A percentile compares a stretch with the other conserved stretches of the same genome.
Evolutionary conservation across 1,140 invertebrate species (phyloP).

Genomic region (Drosophila tropicalis): DNA sequence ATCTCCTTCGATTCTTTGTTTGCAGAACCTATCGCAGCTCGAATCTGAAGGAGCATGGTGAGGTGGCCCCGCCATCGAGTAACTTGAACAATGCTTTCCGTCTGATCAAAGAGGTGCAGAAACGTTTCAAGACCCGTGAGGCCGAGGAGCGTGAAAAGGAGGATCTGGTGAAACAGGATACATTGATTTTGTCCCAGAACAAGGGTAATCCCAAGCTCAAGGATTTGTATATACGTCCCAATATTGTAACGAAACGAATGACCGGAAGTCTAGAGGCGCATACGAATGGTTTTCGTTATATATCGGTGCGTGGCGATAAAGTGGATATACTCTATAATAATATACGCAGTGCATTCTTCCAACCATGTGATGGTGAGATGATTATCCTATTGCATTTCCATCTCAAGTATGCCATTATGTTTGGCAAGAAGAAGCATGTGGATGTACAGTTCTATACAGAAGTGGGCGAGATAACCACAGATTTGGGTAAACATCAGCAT

Average conservation of each 20-base stretch:
- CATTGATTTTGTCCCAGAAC: constrained; percentile 96
- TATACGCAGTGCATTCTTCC: constrained; percentile 99
- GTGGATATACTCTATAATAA: constrained; percentile 99
- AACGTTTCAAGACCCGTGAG: constrained; percentile 98
- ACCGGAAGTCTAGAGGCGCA: constrained; percentile 97
- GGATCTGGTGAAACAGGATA: constrained; percentile 99
- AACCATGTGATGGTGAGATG: constrained; percentile 99
- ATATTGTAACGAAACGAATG: constrained; percentile 99
- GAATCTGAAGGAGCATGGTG: constrained; percentile 98
- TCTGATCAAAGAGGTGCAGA: constrained; percentile 99
- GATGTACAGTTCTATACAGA: constrained; percentile 99
- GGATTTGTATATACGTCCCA: constrained; percentile 99
- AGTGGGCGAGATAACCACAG: constrained; percentile 99
- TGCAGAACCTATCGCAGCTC: constrained; percentile 98
- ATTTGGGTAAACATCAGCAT: constrained; percentile 99
- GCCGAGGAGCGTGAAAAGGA: constrained; percentile 99
- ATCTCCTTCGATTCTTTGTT: constrained; percentile 18
- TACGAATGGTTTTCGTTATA: constrained; percentile 98
- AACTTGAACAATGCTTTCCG: constrained; percentile 98
- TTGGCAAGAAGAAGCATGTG: constrained; percentile 99
- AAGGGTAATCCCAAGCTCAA: constrained; percentile 99
- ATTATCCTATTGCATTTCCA: constrained; percentile 99
- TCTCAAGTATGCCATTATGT: constrained; percentile 99
- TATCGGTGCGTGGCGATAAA: constrained; percentile 98
- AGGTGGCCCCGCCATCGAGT: constrained; percentile 96